Evolutionary conservation across 1,140 invertebrate species (phyloP), one percentile per base, ranked within the genome.

Genomic region (Pectinophora gossypiella): DNA sequence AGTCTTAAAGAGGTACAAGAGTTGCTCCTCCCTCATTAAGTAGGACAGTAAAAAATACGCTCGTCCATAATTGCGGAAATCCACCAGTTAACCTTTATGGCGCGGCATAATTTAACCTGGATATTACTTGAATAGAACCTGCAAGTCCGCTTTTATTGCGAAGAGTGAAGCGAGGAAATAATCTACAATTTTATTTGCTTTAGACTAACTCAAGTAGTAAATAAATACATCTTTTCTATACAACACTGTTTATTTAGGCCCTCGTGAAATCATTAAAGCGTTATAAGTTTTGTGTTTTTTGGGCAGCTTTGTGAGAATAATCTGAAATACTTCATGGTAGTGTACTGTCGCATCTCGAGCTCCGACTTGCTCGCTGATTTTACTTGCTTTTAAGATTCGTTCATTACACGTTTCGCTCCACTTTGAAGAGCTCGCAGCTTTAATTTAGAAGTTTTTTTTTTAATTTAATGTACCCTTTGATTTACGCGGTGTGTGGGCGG

Each of bases 61-160:
- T 56, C 56, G 38, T 54, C 56, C 52, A 61, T 63, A 64, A 67
- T 71, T 68, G 56, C 54, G 56, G 59, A 61, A 64, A 66, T 65
- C 57, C 58, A 56, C 51, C 51, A 19, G 50, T 61, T 58, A 64
- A 67, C 51, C 53, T 72, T 62, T 61, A 66, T 60, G 62, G 59
- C 56, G 52, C 51, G 59, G 58, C 51, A 59, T 68, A 68, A 72
- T 68, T 68, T 66, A 68, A 58, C 61, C 49, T 50, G 52, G 54
- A 61, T 64, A 62, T 68, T 61, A 54, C 59, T 58, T 61, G 56
- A 68, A 71, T 68, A 63, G 58, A 64, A 64, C 58, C 49, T 49
- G 48, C 20, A 56, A 53, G 50, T 32, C 54, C 40, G 48, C 50
- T 65, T 61, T 62, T 65, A 62, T 64, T 65, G 52, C 59, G 35